Evolutionary conservation across 2,113 vertebrate species (phyloP), one percentile per base, ranked within the genome.

Genomic region (Octodon degus): DNA sequence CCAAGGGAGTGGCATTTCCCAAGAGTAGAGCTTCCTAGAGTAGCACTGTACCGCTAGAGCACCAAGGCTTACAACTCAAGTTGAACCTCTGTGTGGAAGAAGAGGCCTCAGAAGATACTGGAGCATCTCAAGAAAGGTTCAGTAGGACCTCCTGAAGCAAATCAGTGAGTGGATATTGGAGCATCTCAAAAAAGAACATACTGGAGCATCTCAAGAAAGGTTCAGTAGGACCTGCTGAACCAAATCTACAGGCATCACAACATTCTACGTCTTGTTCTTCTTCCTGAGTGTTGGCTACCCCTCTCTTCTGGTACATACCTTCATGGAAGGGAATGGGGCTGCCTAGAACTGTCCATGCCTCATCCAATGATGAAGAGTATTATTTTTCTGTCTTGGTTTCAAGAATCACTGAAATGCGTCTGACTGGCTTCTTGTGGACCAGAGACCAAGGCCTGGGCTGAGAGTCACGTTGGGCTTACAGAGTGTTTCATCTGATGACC

Each of bases 201-300:
- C 24, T 82, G 53, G 77, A 70, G 0, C 27, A n/a, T 25, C 37
- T 20, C 43, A 43, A 40, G 72, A 63, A 63, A 43, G 30, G 55
- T 58, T 11, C 86, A 65, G 5, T 2, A 25, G 5, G 43, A 34
- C 10, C 24, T 47, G 13, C 7, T 27, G 68, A 17, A 60, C 30
- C 32, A 32, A 50, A 55, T 76, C 55, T 7, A 19, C 24, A 34
- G 62, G 12, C 43, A 40, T n/a, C 62, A 3, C 13, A 53, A 16
- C 40, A 17, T 0, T 8, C 32, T 37, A 0, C 7, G 16, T 91
- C 50, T 32, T 2, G 0, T 37, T 37, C 50, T 53, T 67, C 32
- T 67, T 2, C 1, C 25, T 5, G 60, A 37, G 68, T 20, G 34
- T 14, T 5, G 7, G 34, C 30, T 58, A 16, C 20, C 74, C 34